Evolutionary conservation across 1,140 invertebrate species (phyloP), one percentile per base, ranked within the genome.

Genomic region (Pectinophora gossypiella): DNA sequence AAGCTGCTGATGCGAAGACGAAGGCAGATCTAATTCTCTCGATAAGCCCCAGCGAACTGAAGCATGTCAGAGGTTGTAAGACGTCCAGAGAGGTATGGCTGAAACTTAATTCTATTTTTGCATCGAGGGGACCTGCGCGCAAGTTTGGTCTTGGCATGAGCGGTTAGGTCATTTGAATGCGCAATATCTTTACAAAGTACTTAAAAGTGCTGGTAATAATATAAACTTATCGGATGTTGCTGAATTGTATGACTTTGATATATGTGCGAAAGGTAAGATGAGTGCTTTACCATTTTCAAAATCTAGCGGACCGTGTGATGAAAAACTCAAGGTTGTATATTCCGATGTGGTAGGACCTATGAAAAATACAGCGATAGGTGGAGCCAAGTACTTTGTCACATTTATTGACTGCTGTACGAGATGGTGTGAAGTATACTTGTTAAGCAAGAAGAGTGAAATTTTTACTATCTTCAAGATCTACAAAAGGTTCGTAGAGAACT

Each of bases 291-390:
- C 50, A 5, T 51, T 44, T 19, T 12, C 15, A 0, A 4, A 15
- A 13, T 27, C 40, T 0, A 32, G 16, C n/a, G 23, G 23, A 13
- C 50, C 21, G 12, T 32, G 23, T 19, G 16, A 27, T 44, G 50
- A 51, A 13, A 32, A 19, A 23, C 35, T 51, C 7, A 35, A 27
- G 15, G 22, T 46, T 23, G 53, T 80, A 19, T 62, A 74, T 61
- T 79, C 68, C 5, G 78, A 85, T 73, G 63, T 85, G 1, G 79
- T 72, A 56, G 77, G 75, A 48, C 74, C 74, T 42, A 83, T 87
- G 18, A 74, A 61, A 47, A 72, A 70, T 45, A 7, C 43, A 15
- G 53, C 68, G 7, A 19, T 68, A 18, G 45, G 67, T 56, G 46
- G 58, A 5, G 67, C 68, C 54, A 72, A 76, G 43, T 77, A 76